Evolutionary conservation across 2,888 invertebrate species (phyloP), one percentile per base, ranked within the genome.

Genomic region (Pseudococcus longispinus): DNA sequence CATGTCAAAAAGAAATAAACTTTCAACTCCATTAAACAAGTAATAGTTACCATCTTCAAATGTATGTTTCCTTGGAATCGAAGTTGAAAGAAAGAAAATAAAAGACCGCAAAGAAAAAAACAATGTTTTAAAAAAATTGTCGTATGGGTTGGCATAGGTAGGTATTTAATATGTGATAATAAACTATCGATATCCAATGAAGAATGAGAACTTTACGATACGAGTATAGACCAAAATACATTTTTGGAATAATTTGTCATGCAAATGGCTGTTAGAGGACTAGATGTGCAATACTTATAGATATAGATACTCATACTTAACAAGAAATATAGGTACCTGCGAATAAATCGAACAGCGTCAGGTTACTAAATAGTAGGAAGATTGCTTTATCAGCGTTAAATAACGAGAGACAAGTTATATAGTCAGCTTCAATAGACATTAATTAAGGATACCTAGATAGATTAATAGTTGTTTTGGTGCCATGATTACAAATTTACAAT

Each of bases 391-490:
- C 70, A 70, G 26, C 70, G 70, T 32, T 70, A 70, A 70, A 70
- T 70, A 70, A 29, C 70, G 20, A 70, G 70, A 70, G 29, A 70
- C 32, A 70, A 70, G 70, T 29, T 29, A 70, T 29, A 70, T 29
- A 29, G 29, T 32, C 70, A 18, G 18, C 18, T 70, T 70, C 29
- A 29, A 70, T 70, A 70, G 70, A 70, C 70, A 70, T 70, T 70
- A 70, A 70, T 70, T 70, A 70, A 70, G 70, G 29, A 70, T 70
- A 29, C 29, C 18, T 70, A 70, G 70, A 70, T 70, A 70, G 70
- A 70, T 70, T 70, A 70, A 70, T 70, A 70, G 70, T 70, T 32
- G 70, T 70, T 70, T 70, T 32, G 29, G 15, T 70, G 26, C 70
- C 32, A 18, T 70, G 70, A 70, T 70, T 70, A 29, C 29, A 70